phyloP scores from a whole-genome alignment of 2,113 vertebrate species.

The Alethe castanea region DNA sequence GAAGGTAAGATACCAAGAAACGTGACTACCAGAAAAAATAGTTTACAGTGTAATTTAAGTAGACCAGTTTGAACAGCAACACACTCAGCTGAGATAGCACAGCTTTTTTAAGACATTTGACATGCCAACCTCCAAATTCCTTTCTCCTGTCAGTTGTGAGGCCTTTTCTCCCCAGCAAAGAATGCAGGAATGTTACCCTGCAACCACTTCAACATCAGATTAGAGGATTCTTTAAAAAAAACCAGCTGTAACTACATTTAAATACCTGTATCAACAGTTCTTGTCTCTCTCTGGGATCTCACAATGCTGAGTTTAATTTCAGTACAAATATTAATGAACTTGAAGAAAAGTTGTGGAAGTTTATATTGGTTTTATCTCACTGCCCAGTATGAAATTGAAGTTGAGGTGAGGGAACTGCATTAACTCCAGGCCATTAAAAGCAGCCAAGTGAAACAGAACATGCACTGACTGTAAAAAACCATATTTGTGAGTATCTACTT shows the following conservation, averaged over 20 bases:
- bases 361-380: neutral
- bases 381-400: neutral
- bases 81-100: neutral
- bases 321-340: neutral
- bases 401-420: neutral
- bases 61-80: neutral
- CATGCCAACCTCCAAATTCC: neutral
- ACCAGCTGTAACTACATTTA: neutral
- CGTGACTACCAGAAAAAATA: neutral
- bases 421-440: neutral
- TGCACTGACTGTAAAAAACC: neutral
- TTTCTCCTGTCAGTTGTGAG: neutral
- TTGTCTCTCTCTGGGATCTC: neutral
- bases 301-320: neutral
- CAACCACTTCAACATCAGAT: neutral
- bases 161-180: neutral
- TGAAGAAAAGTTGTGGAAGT: neutral
- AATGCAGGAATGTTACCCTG: neutral
- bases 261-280: neutral
- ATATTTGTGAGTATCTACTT: neutral
- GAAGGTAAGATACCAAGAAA: neutral
- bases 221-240: neutral
- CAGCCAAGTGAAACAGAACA: neutral
- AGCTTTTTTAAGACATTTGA: neutral
- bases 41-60: neutral